These are phyloP conservation scores for Thysanoteuthis rhombus DNA, from an alignment of 2,888 invertebrate species.

Conservation along the genomic window DNA sequence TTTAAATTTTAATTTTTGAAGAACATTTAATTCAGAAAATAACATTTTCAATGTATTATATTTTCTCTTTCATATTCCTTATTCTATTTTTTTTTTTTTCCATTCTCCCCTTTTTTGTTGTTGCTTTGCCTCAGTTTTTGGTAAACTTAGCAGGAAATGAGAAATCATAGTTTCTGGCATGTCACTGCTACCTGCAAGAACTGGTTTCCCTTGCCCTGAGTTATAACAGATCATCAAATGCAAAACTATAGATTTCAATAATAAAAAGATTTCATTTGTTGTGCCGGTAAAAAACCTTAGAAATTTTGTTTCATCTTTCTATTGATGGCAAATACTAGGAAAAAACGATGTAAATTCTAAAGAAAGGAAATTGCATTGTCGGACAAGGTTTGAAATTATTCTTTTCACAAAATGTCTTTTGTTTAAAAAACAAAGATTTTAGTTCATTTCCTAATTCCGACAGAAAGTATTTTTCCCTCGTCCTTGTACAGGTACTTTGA, in stretches of 20 bases:
- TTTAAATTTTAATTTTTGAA: background rate
- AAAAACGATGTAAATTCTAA: slow-evolving; percentile 17
- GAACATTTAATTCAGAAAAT: background rate
- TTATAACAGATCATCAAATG: background rate
- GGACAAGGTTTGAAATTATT: slow-evolving; percentile 29
- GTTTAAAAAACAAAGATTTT: slow-evolving; percentile 17
- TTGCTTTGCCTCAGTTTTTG: background rate
- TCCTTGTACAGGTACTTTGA: slow-evolving; percentile 12
- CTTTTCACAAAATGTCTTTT: slow-evolving; percentile 13
- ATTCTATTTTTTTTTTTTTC: background rate
- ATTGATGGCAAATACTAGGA: slow-evolving; percentile 22
- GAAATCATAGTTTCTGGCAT: slow-evolving; percentile 28
- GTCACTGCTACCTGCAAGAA: slow-evolving; percentile 23
- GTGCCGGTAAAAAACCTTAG: slow-evolving; percentile 15
- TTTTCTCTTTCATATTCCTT: background rate
- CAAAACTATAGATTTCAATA: slow-evolving; percentile 27
- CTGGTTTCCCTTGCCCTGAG: slow-evolving; percentile 25
- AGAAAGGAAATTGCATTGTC: slow-evolving; percentile 31
- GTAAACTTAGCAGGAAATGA: slow-evolving; percentile 28
- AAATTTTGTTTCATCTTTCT: slow-evolving; percentile 19
- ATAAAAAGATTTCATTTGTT: slow-evolving; percentile 24
- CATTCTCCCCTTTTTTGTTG: background rate
- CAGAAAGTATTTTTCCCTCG: slow-evolving; percentile 14
- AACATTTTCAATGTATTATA: background rate
- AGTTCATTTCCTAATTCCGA: slow-evolving; percentile 22